Percentiles rank a stretch among this genome's conserved stretches.
phyloP scores from a whole-genome alignment of 1,140 invertebrate genomes.

The Drosophila sp. region DNA sequence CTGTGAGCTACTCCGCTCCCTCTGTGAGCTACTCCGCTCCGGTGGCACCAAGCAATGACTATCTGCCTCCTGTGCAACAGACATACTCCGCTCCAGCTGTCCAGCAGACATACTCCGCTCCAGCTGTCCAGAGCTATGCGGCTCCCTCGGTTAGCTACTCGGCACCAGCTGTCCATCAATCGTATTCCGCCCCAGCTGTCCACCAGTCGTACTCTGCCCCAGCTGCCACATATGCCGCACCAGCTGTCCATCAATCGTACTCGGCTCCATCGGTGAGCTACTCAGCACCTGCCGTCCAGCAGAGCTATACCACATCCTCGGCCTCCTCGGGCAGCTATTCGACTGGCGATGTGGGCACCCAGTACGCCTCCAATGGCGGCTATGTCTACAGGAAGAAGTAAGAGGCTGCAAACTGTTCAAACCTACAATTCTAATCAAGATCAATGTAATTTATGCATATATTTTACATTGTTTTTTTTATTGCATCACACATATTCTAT shows the following conservation, averaged over 20 bases:
- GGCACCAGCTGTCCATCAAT: constrained; percentile 42
- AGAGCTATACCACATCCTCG: constrained; percentile 45
- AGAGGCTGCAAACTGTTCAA: constrained; percentile 52
- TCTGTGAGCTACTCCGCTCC: constrained; percentile 54
- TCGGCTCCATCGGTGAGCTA: constrained; percentile 53
- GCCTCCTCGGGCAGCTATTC: constrained; percentile 42
- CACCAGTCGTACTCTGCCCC: constrained; percentile 45
- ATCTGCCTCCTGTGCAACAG: constrained; percentile 63
- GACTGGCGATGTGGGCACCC: constrained; percentile 69
- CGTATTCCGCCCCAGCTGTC: constrained; percentile 53
- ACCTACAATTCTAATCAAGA: constrained; percentile 25
- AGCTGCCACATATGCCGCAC: constrained; percentile 39
- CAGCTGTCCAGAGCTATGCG: constrained; percentile 48
- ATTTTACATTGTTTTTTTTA: constrained; percentile 35
- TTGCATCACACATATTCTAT: constrained; percentile 37
- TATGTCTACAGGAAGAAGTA: constrained; percentile 82
- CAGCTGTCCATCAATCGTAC: constrained; percentile 47
- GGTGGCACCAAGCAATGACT: constrained; percentile 60
- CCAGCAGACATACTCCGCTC: constrained; percentile 49
- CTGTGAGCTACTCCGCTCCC: constrained; percentile 33
- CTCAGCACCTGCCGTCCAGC: constrained; percentile 58
- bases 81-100: constrained; percentile 54
- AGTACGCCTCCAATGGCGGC: constrained; percentile 80
- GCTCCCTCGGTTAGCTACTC: constrained; percentile 64
- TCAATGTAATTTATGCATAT: constrained; percentile 53